Evolutionary conservation across 2,888 invertebrate species (phyloP), one percentile per base, ranked within the genome.

Genomic region (Anthoptus insignis): DNA sequence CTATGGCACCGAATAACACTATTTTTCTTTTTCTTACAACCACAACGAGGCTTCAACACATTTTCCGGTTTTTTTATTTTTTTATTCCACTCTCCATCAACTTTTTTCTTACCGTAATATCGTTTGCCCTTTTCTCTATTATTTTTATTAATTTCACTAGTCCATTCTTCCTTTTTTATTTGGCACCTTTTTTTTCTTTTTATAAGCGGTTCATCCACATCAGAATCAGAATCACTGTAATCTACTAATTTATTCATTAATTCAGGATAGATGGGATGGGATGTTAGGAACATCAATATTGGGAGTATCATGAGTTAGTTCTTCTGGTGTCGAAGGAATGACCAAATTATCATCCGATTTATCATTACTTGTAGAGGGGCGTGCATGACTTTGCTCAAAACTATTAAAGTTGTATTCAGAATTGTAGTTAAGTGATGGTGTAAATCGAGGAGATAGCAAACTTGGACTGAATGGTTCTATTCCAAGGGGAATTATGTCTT

Each of bases 81-180:
- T 32, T 32, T 32, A 7, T 32, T 32, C 32, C 32, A 32, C 9
- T 9, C 32, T 32, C 7, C 32, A 32, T 32, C 4, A 32, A 32
- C 32, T 8, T 32, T 32, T 32, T 32, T 32, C 9, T 32, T 32
- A 27, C 27, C 27, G 27, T 27, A 8, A 27, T 27, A 27, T 27
- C 8, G 5, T 27, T 27, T 27, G 27, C 56, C 59, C 50, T 42
- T 64, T 45, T 68, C 64, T 64, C 59, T 61, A 21, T 66, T 59
- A 22, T 68, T 32, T 32, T 32, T 32, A 32, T 32, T 32, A 9
- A 32, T 32, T 32, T 32, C 32, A 32, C 58, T 53, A 52, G 45
- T 50, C 66, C 61, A 66, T 49, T 66, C 61, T 37, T 65, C 65
- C 42, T 66, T 66, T 58, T 64, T 69, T 64, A 69, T 66, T 58